Evolutionary conservation across 2,888 invertebrate genomes (phyloP).

Genomic region (Fragum sueziense): DNA sequence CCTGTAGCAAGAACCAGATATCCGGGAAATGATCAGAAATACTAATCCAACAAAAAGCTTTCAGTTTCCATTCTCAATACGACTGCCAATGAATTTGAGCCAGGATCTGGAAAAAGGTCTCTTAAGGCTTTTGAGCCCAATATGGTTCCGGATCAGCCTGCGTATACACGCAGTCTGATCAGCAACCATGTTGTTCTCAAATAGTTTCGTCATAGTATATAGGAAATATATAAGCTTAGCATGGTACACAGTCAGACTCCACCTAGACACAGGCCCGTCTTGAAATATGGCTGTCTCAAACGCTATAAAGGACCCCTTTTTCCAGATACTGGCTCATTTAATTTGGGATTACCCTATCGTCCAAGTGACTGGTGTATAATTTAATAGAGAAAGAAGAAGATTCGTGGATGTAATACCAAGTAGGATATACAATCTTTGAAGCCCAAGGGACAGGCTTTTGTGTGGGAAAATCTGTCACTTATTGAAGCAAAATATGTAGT

Average conservation of each 20-base stretch:
- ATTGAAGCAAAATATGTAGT: background rate
- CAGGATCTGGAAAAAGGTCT: too few relatives aligned
- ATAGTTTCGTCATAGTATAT: too few relatives aligned
- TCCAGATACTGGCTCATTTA: too few relatives aligned
- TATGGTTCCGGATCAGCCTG: too few relatives aligned
- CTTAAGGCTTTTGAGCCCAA: too few relatives aligned
- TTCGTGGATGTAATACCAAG: background rate
- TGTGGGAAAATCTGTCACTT: background rate
- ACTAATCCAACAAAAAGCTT: background rate
- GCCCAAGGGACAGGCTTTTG: background rate
- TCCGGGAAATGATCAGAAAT: background rate
- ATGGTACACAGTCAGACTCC: too few relatives aligned
- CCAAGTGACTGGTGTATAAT: background rate
- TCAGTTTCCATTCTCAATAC: background rate
- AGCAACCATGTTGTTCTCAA: too few relatives aligned
- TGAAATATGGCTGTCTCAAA: too few relatives aligned
- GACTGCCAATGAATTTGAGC: background rate
- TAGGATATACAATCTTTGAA: background rate
- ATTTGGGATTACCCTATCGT: background rate
- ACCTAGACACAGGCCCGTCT: too few relatives aligned
- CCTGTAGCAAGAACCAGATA: background rate
- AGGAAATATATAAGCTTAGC: too few relatives aligned
- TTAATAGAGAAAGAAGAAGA: background rate
- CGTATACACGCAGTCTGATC: too few relatives aligned
- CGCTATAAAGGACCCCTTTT: too few relatives aligned